Percentiles rank a stretch among this genome's conserved stretches.
Evolutionary conservation across 30 jellyfish, hydroid and myxozoan genomes (phyloP).

Genomic region (Turritopsis rubra): DNA sequence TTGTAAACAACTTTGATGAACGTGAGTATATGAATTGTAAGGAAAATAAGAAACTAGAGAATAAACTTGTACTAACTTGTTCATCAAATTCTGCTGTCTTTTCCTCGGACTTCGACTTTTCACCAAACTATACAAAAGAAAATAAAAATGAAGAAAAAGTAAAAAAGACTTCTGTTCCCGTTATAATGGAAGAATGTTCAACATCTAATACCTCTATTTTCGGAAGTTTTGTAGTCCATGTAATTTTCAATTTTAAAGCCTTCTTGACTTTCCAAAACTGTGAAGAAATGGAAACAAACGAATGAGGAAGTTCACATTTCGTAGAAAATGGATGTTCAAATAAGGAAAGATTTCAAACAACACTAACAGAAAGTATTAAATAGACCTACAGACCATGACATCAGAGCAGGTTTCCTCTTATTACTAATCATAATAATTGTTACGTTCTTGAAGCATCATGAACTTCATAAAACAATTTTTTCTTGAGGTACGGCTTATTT

Average conservation of each 20-base stretch:
- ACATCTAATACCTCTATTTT: conserved; percentile 39
- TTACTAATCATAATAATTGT: too few relatives aligned
- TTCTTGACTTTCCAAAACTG: conserved; percentile 85
- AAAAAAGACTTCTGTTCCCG: background rate
- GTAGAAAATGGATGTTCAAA: too few relatives aligned
- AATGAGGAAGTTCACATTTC: too few relatives aligned
- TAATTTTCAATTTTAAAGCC: conserved; percentile 67
- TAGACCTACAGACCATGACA: too few relatives aligned
- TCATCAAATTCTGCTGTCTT: conserved; percentile 85
- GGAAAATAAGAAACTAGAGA: background rate
- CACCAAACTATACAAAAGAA: conserved; percentile 63
- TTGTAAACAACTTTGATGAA: too few relatives aligned
- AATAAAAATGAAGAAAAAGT: conserved; percentile 4
- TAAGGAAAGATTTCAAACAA: too few relatives aligned
- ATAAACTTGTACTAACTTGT: conserved; percentile 39
- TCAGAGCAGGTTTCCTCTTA: too few relatives aligned
- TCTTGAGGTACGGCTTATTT: too few relatives aligned
- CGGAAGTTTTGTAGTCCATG: conserved; percentile 48
- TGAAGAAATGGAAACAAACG: background rate
- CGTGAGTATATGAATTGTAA: too few relatives aligned
- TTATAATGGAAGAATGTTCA: background rate
- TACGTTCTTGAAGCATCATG: too few relatives aligned
- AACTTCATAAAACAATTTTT: too few relatives aligned
- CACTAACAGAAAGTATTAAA: too few relatives aligned
- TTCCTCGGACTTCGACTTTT: conserved; percentile 63